Percentiles rank a stretch among this genome's conserved stretches.
phyloP scores from a whole-genome alignment of 2,113 vertebrate species.

The Danio rerio region DNA sequence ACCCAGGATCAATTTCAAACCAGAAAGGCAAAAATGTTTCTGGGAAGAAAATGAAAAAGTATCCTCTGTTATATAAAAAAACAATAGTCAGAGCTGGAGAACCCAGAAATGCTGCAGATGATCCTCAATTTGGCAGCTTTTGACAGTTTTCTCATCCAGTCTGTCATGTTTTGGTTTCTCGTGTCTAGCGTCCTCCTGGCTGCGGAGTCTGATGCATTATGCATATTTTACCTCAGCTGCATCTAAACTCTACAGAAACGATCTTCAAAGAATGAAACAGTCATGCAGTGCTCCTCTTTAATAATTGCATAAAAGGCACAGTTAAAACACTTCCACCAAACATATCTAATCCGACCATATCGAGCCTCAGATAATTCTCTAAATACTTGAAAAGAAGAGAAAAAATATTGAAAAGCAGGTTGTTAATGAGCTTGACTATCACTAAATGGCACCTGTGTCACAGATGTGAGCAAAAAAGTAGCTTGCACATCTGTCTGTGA shows the following conservation, averaged over 20 bases:
- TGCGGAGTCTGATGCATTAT: background rate
- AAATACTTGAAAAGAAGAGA: background rate
- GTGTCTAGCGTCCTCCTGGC: slow-evolving; percentile 4
- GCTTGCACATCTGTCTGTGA: background rate
- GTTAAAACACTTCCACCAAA: background rate
- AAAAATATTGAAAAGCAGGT: background rate
- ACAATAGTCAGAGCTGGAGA: background rate
- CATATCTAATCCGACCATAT: background rate
- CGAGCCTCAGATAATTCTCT: slow-evolving; percentile 6
- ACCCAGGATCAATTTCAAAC: background rate
- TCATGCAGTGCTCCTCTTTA: background rate
- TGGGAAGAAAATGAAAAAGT: background rate
- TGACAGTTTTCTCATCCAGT: slow-evolving; percentile 28
- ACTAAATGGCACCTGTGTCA: background rate
- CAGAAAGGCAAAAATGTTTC: background rate
- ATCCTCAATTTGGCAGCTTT: slow-evolving; percentile 22
- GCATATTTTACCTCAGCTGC: slow-evolving; percentile 15
- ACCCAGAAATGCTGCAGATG: background rate
- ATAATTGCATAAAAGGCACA: slow-evolving; percentile 33
- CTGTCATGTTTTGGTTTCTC: slow-evolving; percentile 26
- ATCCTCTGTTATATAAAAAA: slow-evolving; percentile 5
- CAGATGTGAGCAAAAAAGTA: background rate
- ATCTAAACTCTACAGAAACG: slow-evolving; percentile 17
- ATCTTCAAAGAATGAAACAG: background rate
- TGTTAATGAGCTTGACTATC: slow-evolving; percentile 10